Percentiles rank a stretch among this genome's conserved stretches.
These are phyloP conservation scores for Lasiurus borealis DNA, from an alignment of 2,113 vertebrate genomes.

Conservation along the genomic window DNA sequence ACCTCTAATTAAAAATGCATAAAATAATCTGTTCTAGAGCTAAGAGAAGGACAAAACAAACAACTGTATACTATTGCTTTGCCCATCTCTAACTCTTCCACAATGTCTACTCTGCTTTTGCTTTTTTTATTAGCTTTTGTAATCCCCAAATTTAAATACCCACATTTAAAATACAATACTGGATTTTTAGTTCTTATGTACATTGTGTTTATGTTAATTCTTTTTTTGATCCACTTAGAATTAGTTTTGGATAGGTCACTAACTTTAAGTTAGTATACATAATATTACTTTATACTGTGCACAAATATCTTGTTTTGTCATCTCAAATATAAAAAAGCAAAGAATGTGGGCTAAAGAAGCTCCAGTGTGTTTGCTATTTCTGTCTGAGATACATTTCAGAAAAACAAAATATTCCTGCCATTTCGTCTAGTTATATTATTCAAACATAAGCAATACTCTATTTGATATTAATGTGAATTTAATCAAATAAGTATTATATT, in stretches of 20 bases:
- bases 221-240: background rate
- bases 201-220: background rate
- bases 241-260: background rate
- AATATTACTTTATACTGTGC: background rate
- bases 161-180: background rate
- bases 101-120: background rate
- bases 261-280: background rate
- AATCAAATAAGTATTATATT: background rate
- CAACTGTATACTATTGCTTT: background rate
- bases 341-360: no score
- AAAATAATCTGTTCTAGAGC: background rate
- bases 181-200: background rate
- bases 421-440: background rate
- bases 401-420: background rate
- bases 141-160: background rate
- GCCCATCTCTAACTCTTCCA: background rate
- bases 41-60: background rate
- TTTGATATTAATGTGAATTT: slow-evolving; percentile 11
- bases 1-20: background rate
- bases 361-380: background rate
- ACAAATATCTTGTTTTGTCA: background rate
- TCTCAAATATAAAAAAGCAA: background rate
- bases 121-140: background rate
- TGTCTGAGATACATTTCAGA: background rate
- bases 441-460: background rate